Base-by-base conservation (phyloP, 2,113 vertebrate genomes). In the Dromaius novaehollandiae region DNA sequence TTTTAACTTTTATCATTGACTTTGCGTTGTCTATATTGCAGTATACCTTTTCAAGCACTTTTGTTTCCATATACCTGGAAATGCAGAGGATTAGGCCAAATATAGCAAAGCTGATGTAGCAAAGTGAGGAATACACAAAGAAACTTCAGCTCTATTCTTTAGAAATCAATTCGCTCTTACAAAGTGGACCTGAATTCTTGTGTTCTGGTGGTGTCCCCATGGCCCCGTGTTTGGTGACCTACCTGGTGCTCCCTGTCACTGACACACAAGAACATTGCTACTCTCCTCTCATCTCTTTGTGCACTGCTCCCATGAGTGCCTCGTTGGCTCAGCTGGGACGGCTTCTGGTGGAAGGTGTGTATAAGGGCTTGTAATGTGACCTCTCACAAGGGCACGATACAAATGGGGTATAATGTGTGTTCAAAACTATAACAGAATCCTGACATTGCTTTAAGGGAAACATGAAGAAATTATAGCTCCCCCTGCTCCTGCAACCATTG, bases 271-370 rank as follows among this genome's bases (percentile, higher is more conserved):
- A 48, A 19, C 19, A 19, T 48, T 48, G 3, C 21, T 61, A 16
- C 0, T 0, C 15, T 61, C 9, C 14, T 12, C 14, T 86, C 20
- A 60, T 15, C 11, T n/a, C n/a, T 71, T 24, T n/a, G 5, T 66
- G 13, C 44, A 14, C 15, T 19, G 5, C 24, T 66, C 6, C 24
- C 9, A 25, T 16, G 34, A 48, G 16, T 7, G 3, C 21, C 18
- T 18, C 2, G 0, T 28, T 70, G 26, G n/a, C 15, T 65, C 25
- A 50, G 6, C 22, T 0, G 2, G 13, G 20, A 69, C 16, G 71
- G 16, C 22, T 61, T 40, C 42, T 63, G 2, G 1, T 19, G 26
- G 76, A 17, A 79, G 2, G 2, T 40, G 18, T 40, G 8, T 44
- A 34, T 58, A 82, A 65, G 18, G 4, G 18, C 5, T 90, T 1